Evolutionary conservation across 2,797 vertebrate genomes (phyloP).

Genomic region (Gambelia wislizenii): DNA sequence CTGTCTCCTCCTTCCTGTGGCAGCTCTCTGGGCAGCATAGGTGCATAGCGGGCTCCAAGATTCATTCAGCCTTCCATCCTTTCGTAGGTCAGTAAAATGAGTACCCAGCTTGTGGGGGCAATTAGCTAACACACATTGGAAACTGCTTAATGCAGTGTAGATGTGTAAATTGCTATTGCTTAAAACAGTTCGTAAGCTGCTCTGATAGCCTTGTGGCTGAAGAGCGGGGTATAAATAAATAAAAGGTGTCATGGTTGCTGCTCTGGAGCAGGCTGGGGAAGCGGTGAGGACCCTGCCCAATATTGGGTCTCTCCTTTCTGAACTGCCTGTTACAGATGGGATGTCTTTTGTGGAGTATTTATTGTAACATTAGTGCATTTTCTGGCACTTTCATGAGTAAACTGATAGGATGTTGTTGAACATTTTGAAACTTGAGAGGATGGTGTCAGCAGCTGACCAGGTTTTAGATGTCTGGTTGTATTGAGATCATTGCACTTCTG

Average conservation of each 20-base stretch:
- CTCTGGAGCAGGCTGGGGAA: neutral
- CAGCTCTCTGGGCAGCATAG: neutral
- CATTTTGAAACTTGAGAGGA: neutral
- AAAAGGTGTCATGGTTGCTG: neutral
- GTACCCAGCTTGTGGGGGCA: too few relatives aligned
- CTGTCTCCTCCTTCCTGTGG: too few relatives aligned
- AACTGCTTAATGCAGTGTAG: too few relatives aligned
- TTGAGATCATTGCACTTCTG: neutral
- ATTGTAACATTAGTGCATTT: neutral
- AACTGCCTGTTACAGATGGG: neutral
- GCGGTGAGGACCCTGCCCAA: neutral
- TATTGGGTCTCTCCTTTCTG: too few relatives aligned
- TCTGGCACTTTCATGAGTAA: neutral
- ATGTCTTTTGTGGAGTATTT: neutral
- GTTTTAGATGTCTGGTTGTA: neutral
- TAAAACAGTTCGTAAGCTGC: too few relatives aligned
- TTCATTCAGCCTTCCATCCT: too few relatives aligned
- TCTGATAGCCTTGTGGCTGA: too few relatives aligned
- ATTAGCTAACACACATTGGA: too few relatives aligned
- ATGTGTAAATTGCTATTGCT: too few relatives aligned
- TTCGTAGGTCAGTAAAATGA: too few relatives aligned
- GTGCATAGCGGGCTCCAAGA: too few relatives aligned
- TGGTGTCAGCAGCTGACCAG: neutral
- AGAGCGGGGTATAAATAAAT: too few relatives aligned
- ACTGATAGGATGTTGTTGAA: neutral